Base-by-base conservation (phyloP, 1,140 invertebrate species). In the Batillaria attramentaria region DNA sequence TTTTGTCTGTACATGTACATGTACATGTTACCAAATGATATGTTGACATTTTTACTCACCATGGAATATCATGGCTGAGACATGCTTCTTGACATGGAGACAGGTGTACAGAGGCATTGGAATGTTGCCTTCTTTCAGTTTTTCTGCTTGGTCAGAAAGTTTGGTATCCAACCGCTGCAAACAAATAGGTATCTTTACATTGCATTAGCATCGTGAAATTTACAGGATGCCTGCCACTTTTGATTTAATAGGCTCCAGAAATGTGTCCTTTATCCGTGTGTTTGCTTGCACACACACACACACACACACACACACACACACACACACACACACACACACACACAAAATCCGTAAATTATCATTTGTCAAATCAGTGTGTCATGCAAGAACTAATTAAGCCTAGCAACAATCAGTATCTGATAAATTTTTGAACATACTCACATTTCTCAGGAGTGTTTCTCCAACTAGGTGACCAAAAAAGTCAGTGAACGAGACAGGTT, bases 401-500 rank as follows among this genome's bases (percentile, higher is more conserved):
- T n/a, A n/a, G n/a, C n/a, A n/a, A n/a, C n/a, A n/a, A n/a, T n/a
- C n/a, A n/a, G n/a, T n/a, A n/a, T n/a, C n/a, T n/a, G n/a, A n/a
- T n/a, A n/a, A n/a, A n/a, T n/a, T n/a, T n/a, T n/a, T 24, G 16
- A 57, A 3, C 31, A 10, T 33, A 57, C 31, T 84, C 86, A 92
- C 92, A 54, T 85, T 86, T 86, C 88, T 89, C 0, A 92, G 83
- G 8, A 92, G 82, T 13, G 90, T 91, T 75, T 92, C 91, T 57
- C 91, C 91, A 24, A 92, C 86, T n/a, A 92, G 84, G 81, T 91
- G 87, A 8, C 92, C 92, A 83, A 92, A 92, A 74, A 92, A 90
- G 83, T 92, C 92, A 10, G 92, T 92, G 77, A 92, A 92, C 65
- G 90, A 91, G 62, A 92, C 88, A 16, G 91, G 92, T 74, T 92